Percentiles rank a stretch among this genome's conserved stretches.
phyloP scores from a whole-genome alignment of 2,113 vertebrate genomes.

The Corythaixoides concolor region DNA sequence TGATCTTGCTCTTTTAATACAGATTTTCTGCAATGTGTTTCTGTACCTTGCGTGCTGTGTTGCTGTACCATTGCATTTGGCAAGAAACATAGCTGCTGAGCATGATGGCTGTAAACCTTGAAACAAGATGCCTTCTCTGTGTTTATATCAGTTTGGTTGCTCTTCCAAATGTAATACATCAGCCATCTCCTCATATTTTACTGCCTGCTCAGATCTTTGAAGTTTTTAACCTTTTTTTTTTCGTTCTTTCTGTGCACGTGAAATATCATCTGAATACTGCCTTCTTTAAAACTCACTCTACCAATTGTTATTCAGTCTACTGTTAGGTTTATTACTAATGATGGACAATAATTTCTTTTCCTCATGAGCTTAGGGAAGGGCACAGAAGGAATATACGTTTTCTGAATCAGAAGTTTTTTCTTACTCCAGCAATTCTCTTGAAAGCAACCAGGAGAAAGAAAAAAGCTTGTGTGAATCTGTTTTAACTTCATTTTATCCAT shows the following conservation, averaged over 20 bases:
- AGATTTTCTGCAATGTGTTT: not conserved
- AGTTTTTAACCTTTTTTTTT: not conserved
- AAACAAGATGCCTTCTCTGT: not conserved
- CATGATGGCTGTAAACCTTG: not conserved
- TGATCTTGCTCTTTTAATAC: not conserved
- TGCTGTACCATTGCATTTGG: not conserved
- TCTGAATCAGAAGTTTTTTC: not conserved
- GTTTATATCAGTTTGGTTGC: not conserved
- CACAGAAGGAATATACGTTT: accelerated
- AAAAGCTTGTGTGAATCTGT: not conserved
- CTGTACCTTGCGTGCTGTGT: not conserved
- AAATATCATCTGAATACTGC: not conserved
- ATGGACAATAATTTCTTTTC: not conserved
- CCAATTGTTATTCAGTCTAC: not conserved
- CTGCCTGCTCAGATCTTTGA: not conserved
- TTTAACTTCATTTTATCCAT: not conserved
- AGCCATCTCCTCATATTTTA: not conserved
- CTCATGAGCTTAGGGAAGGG: not conserved
- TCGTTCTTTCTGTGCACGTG: not conserved
- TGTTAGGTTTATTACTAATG: not conserved
- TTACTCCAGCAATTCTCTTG: not conserved
- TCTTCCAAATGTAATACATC: not conserved
- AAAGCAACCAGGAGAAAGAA: not conserved
- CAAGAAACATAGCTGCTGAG: not conserved
- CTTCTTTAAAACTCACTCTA: not conserved